Percentiles rank a stretch among this genome's conserved stretches.
phyloP scores from a whole-genome alignment of 2,113 vertebrate genomes.

The Rhabdornis inornatus region DNA sequence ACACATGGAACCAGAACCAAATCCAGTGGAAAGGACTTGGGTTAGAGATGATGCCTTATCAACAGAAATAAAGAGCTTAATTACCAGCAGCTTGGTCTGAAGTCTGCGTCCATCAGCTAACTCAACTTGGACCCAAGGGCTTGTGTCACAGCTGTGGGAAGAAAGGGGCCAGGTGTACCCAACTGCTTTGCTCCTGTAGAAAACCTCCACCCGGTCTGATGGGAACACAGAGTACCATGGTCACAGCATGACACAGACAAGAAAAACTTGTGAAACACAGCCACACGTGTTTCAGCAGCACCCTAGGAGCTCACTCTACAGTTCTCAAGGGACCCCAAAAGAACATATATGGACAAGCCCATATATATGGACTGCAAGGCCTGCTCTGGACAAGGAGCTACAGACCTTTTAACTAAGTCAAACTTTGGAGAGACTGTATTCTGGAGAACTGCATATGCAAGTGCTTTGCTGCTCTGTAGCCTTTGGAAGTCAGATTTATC shows the following conservation, averaged over 20 bases:
- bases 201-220: slow-evolving; percentile 85
- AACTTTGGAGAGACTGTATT: background rate
- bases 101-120: slow-evolving; percentile 87
- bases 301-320: background rate
- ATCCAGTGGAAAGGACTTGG: slow-evolving; percentile 35
- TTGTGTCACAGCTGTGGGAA: slow-evolving; percentile 71
- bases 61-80: slow-evolving; percentile 65
- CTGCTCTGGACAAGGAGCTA: background rate
- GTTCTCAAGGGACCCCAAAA: background rate
- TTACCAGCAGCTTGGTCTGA: slow-evolving; percentile 91
- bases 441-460: background rate
- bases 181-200: slow-evolving; percentile 87
- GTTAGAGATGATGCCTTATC: slow-evolving; percentile 3
- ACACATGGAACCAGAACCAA: slow-evolving; percentile 32
- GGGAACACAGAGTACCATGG: slow-evolving; percentile 11
- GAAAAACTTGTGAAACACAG: too few species aligned
- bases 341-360: background rate
- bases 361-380: background rate
- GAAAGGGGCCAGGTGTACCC: slow-evolving; percentile 85
- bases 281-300: background rate
- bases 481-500: background rate
- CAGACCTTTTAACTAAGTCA: background rate
- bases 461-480: background rate
- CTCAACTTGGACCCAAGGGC: slow-evolving; percentile 90
- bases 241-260: slow-evolving; percentile 5